Base-by-base conservation (phyloP, 2,113 vertebrate species). In the Notarius quadriscutis region DNA sequence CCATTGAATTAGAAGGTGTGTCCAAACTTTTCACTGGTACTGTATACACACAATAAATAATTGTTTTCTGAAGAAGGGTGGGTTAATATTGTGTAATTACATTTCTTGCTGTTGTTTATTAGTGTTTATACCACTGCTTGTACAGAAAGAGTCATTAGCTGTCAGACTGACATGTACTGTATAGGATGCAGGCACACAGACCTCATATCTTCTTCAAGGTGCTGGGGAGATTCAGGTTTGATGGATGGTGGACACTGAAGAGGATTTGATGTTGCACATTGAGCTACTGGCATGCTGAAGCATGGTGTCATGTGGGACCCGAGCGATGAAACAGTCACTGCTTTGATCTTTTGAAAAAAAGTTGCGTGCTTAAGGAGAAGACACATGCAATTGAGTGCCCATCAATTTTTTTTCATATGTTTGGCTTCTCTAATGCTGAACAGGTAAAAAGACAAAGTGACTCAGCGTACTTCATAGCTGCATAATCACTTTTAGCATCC, bases 221-320 rank as follows among this genome's bases (percentile, higher is more conserved):
- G n/a, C 75, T 69, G 55, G 17, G 77, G 27, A 80, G 85, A 50
- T 81, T 71, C 30, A 86, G 62, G 62, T 81, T 86, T 81, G 85
- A 86, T 69, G 48, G 85, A 80, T 80, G 77, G 85, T 86, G 81
- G 78, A 80, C 85, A 81, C 3, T 53, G 72, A 85, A 60, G 34
- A 48, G 34, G 72, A 25, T 85, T 75, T 78, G 84, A 62, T 77
- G 84, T n/a, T 85, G 57, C 69, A 75, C 53, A 75, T 10, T 75
- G 69, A 75, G 41, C 34, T 62, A 85, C 62, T 48, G 77, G 51
- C 81, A 20, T 87, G 53, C 65, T 87, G 78, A 87, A 87, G 77
- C 65, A 67, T 81, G 85, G 53, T 81, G 85, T 87, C 78, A 81
- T 41, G 51, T 67, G 12, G 34, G 22, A 55, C 34, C 6, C 48